phyloP scores from a whole-genome alignment of 2,888 invertebrate species.

The Coremacera marginata region DNA sequence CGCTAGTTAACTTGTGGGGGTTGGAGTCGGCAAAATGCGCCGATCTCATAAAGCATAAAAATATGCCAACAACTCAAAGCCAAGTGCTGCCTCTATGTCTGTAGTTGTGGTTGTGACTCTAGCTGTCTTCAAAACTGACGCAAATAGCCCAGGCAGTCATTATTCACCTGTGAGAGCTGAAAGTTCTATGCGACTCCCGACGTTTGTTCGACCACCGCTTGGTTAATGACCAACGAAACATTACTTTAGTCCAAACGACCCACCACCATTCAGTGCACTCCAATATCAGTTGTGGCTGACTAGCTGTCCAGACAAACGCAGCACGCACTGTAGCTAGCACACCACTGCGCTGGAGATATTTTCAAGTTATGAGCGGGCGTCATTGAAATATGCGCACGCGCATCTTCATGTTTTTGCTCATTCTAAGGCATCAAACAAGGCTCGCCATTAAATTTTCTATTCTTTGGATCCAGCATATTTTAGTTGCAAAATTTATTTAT shows the following conservation, averaged over 20 bases:
- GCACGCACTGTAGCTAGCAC: neutral
- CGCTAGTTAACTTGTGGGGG: neutral
- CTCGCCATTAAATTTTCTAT: neutral
- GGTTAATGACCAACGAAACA: constrained; percentile 45
- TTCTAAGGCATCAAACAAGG: constrained; percentile 11
- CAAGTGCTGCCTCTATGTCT: neutral
- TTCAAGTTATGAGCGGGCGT: constrained; percentile 17
- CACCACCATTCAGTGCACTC: neutral
- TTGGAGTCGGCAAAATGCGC: neutral
- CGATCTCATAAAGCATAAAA: constrained; percentile 35
- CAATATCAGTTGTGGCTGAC: neutral
- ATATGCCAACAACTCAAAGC: constrained; percentile 23
- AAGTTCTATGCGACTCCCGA: neutral
- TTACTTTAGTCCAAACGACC: neutral
- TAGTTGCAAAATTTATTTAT: constrained; percentile 24
- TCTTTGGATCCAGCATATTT: neutral
- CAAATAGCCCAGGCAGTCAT: constrained; percentile 61
- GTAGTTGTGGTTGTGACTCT: constrained; percentile 34
- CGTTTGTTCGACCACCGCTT: constrained; percentile 5
- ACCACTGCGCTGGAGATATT: neutral
- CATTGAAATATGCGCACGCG: constrained; percentile 37
- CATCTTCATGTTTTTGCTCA: constrained; percentile 8
- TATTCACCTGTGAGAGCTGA: constrained; percentile 57
- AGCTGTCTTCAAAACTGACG: constrained; percentile 48
- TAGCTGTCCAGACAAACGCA: neutral